These are phyloP conservation scores for Oreocharis arfaki DNA, from an alignment of 2,113 vertebrate species.

Conservation along the genomic window DNA sequence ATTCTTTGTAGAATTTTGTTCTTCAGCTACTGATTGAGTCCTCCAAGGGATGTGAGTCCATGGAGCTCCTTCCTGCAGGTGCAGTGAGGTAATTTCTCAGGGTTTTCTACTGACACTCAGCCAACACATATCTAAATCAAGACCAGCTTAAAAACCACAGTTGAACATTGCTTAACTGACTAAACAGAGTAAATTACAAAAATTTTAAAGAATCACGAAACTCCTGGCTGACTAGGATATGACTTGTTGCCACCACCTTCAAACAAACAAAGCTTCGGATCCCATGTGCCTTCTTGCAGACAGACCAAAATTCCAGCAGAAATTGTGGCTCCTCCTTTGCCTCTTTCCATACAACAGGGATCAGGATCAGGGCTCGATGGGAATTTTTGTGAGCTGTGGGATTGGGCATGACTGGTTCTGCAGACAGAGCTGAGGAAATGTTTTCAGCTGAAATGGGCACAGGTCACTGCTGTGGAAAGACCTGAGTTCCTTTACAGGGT, in stretches of 20 bases:
- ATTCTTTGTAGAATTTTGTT: neutral
- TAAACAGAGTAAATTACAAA: neutral
- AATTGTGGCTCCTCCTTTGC: neutral
- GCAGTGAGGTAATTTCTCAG: neutral
- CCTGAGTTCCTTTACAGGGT: neutral
- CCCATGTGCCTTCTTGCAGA: accelerated
- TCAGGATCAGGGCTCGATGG: neutral
- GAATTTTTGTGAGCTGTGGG: neutral
- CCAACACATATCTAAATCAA: neutral
- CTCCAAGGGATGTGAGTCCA: neutral
- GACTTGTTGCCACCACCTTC: neutral
- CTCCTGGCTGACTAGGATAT: too few relatives aligned
- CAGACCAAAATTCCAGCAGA: neutral
- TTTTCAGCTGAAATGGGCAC: neutral
- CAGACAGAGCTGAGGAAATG: neutral
- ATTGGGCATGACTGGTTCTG: accelerated
- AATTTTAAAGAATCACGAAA: neutral
- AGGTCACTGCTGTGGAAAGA: accelerated
- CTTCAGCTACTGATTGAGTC: neutral
- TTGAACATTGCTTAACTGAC: neutral
- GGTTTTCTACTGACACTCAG: neutral
- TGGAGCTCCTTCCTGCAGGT: neutral
- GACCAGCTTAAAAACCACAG: neutral
- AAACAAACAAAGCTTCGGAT: neutral
- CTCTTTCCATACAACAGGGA: accelerated